These are phyloP conservation scores for Drosophila melanogaster DNA, from an alignment of 1,140 invertebrate species.

Conservation along the genomic window Release_6_plus_ISO1_MT NT_033779.5:17328501-17329000, in stretches of 20 bases:
- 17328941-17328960: constrained; percentile 59
- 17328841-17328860: constrained; percentile 14
- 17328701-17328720: constrained; percentile 7
- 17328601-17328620: constrained; percentile 65
- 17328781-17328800: constrained; percentile 83
- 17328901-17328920: constrained; percentile 7
- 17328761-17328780: constrained; percentile 82
- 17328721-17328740: constrained; percentile 64
- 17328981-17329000: constrained; percentile 40
- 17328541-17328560: too few species aligned
- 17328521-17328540: too few species aligned
- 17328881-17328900: constrained; percentile 46
- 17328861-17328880: constrained; percentile 7
- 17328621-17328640: constrained; percentile 31
- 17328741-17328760: constrained; percentile 83
- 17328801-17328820: constrained; percentile 77
- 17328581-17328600: constrained; percentile 78
- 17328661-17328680: neutral
- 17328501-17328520: too few species aligned
- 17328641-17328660: constrained; percentile 8
- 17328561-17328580: constrained; percentile 47
- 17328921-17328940: constrained; percentile 1
- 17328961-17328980: constrained; percentile 69
- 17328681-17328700: neutral
- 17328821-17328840: constrained; percentile 79